Evolutionary conservation across 2,113 vertebrate species (phyloP).

Genomic region (Tenrec ecaudatus): DNA sequence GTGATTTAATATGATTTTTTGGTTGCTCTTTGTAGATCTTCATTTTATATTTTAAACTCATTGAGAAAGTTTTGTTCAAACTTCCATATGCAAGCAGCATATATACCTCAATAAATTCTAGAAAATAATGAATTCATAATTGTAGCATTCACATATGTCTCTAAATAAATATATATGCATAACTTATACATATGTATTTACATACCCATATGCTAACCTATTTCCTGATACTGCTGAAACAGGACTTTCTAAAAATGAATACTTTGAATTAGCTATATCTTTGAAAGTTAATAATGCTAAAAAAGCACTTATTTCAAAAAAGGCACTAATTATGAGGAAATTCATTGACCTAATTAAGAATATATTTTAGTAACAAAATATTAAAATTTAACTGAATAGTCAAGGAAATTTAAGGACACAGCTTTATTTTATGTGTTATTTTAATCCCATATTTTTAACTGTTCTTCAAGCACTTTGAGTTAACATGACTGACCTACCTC

Average conservation of each 20-base stretch:
- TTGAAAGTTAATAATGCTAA: slow-evolving; percentile 1
- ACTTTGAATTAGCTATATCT: not conserved
- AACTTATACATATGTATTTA: not conserved
- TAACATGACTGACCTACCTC: not conserved
- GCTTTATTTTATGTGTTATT: slow-evolving; percentile 26
- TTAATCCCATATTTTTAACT: slow-evolving; percentile 22
- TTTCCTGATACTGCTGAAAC: slow-evolving; percentile 37
- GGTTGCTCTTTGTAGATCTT: not conserved
- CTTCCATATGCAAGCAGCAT: not conserved
- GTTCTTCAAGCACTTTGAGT: not conserved
- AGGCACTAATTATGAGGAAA: not conserved
- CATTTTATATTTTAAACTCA: not conserved
- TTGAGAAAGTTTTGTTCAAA: slow-evolving; percentile 1
- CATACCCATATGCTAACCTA: not conserved
- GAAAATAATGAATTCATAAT: not conserved
- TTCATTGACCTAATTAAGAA: slow-evolving; percentile 52
- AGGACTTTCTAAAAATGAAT: not conserved
- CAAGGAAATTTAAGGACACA: not conserved
- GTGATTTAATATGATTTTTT: not conserved
- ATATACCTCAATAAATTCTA: not conserved
- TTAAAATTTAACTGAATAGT: slow-evolving; percentile 14
- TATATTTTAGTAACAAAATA: slow-evolving; percentile 7
- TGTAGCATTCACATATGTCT: not conserved
- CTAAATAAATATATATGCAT: not conserved
- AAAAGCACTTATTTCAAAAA: slow-evolving; percentile 28